These are phyloP conservation scores for Andrena praecox DNA, from an alignment of 2,888 invertebrate species.

Conservation along the genomic window DNA sequence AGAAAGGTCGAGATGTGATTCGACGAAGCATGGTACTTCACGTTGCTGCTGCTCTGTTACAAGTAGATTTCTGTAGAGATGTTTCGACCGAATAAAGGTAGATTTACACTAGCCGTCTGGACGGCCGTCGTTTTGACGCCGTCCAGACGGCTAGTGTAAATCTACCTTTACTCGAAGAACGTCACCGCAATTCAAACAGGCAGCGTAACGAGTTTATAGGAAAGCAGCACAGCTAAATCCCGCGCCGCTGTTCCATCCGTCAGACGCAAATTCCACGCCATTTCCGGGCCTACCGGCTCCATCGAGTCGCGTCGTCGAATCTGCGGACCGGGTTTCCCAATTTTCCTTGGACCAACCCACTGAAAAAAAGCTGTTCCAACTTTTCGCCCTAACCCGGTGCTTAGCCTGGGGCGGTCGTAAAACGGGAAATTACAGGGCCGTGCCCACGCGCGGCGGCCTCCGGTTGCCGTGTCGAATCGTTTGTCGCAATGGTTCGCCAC, in stretches of 20 bases:
- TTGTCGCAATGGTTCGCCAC: constrained; percentile 53
- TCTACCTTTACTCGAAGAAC: background rate
- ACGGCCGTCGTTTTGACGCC: too few relatives aligned
- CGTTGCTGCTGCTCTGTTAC: background rate
- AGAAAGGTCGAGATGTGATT: background rate
- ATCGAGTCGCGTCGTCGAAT: background rate
- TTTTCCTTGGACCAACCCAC: background rate
- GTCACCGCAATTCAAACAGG: too few relatives aligned
- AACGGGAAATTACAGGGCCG: constrained; percentile 55
- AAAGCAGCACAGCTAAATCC: background rate
- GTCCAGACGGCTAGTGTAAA: too few relatives aligned
- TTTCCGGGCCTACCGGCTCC: background rate
- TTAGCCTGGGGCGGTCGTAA: constrained; percentile 31
- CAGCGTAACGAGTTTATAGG: background rate
- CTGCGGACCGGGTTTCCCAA: background rate
- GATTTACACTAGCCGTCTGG: too few relatives aligned
- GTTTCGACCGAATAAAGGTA: background rate
- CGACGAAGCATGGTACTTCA: background rate
- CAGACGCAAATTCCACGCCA: background rate
- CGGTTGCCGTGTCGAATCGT: constrained; percentile 48
- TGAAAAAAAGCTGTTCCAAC: background rate
- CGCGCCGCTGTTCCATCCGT: background rate
- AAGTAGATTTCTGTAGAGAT: background rate
- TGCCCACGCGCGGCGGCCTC: constrained; percentile 24
- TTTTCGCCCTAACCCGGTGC: constrained; percentile 4